Conservation (phyloP, 2,888 invertebrate species). For the Limnephilus rhombicus region DNA sequence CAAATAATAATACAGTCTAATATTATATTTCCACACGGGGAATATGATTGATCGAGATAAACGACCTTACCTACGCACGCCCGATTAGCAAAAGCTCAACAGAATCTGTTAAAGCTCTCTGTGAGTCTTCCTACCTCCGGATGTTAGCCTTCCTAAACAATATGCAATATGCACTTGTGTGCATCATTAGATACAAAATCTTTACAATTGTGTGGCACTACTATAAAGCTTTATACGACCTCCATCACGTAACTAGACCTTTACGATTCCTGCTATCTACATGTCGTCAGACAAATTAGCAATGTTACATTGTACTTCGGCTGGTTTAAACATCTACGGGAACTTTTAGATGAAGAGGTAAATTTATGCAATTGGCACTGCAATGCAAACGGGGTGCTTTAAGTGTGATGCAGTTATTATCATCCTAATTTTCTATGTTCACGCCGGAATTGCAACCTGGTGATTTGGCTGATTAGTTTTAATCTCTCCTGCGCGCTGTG, state of each 20-base stretch:
- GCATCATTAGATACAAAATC: neutral
- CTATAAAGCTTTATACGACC: neutral
- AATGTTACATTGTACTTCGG: neutral
- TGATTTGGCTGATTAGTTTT: neutral
- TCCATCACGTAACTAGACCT: neutral
- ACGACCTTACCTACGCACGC: neutral
- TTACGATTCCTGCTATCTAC: neutral
- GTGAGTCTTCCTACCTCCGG: neutral
- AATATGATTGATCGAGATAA: neutral
- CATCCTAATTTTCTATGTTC: too few species aligned
- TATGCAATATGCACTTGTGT: neutral
- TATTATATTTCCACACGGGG: neutral
- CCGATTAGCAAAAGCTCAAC: neutral
- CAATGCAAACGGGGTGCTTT: too few species aligned
- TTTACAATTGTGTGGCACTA: neutral
- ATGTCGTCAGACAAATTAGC: neutral
- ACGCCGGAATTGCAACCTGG: too few species aligned
- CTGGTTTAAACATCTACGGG: too few species aligned
- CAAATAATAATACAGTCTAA: neutral
- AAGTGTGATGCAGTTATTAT: neutral
- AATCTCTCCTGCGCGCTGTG: neutral
- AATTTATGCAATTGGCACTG: too few species aligned
- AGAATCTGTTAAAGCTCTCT: neutral
- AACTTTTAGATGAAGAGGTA: too few species aligned
- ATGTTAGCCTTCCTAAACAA: neutral